These are phyloP conservation scores for Drosophila setosimentum DNA, from an alignment of 2,888 invertebrate species.

Conservation along the genomic window DNA sequence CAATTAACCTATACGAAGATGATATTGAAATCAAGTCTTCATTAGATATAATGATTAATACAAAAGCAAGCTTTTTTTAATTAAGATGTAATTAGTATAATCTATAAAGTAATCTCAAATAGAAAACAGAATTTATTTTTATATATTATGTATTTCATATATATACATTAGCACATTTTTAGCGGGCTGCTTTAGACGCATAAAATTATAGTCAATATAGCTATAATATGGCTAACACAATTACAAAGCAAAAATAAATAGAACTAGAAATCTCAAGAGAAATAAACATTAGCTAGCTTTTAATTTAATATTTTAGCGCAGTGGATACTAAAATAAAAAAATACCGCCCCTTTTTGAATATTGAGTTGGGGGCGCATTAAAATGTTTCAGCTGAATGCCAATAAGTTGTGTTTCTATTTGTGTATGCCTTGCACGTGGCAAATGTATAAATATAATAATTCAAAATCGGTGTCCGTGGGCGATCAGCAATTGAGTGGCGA, in stretches of 20 bases:
- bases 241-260: background rate
- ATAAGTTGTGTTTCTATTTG: conserved; percentile 39
- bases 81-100: too few species aligned
- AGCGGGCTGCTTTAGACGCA: background rate
- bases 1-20: background rate
- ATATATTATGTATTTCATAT: background rate
- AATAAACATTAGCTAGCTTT: background rate
- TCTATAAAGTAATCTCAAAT: background rate
- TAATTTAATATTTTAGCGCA: conserved; percentile 8
- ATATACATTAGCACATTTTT: background rate
- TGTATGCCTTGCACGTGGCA: conserved; percentile 52
- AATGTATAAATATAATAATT: conserved; percentile 15
- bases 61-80: too few species aligned
- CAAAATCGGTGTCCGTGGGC: conserved; percentile 34
- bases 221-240: background rate
- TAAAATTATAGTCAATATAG: background rate
- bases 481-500: conserved; percentile 28
- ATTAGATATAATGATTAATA: background rate
- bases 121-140: background rate
- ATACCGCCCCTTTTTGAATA: conserved; percentile 9
- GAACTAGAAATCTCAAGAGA: background rate
- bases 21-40: background rate
- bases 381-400: conserved; percentile 41
- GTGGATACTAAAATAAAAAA: background rate
- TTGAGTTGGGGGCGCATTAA: conserved; percentile 44